phyloP scores from a whole-genome alignment of 92 coral and sea anemone genomes.

The Siderastrea siderea region DNA sequence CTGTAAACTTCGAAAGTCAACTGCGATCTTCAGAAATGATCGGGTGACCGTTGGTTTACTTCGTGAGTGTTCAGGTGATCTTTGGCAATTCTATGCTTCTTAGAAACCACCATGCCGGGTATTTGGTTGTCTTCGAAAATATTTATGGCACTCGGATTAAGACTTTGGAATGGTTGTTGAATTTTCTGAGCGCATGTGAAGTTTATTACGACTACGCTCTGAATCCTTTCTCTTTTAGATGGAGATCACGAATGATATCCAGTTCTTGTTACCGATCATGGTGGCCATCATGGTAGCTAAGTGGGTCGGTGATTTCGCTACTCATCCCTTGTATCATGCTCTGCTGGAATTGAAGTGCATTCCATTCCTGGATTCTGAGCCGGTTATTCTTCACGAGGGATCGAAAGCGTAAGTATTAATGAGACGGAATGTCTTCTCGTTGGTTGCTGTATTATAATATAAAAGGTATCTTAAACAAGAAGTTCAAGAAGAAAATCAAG shows the following conservation, averaged over 20 bases:
- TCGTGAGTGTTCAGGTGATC: too few species aligned
- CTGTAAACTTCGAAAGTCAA: too few species aligned
- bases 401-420: constrained; percentile 76
- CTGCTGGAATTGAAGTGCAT: constrained; percentile 96
- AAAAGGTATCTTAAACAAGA: neutral
- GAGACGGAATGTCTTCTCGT: neutral
- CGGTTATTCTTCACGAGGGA: constrained; percentile 92
- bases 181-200: too few species aligned
- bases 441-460: neutral
- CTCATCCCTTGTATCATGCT: constrained; percentile 99
- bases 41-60: too few species aligned
- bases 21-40: too few species aligned
- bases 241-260: constrained; percentile 99
- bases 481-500: neutral
- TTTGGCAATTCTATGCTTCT: too few species aligned
- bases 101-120: too few species aligned
- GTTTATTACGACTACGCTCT: too few species aligned
- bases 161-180: too few species aligned
- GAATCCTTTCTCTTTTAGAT: constrained; percentile 65
- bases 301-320: constrained; percentile 99
- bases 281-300: constrained; percentile 99
- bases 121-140: too few species aligned
- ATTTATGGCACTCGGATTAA: too few species aligned
- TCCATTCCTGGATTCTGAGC: constrained; percentile 97
- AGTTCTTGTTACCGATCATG: constrained; percentile 97